Conservation (phyloP, 2,113 vertebrate species). For the Nannobrachium achirus region DNA sequence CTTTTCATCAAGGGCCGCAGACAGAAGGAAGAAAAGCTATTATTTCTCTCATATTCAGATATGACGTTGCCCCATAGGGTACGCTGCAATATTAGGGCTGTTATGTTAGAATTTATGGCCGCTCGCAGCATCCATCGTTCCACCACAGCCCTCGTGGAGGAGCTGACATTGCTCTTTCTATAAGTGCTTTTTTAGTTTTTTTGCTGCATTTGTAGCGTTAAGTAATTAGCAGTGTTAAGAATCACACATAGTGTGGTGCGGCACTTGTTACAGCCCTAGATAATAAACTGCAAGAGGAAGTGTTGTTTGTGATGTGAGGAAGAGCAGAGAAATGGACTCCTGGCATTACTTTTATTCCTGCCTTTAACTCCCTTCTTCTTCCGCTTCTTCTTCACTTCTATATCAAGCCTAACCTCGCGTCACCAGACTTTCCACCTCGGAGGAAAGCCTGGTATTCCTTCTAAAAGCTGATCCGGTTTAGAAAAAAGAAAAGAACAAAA, state of each 20-base stretch:
- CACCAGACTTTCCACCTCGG: too few species aligned
- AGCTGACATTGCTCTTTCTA: constrained; percentile 14
- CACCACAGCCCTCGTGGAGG: constrained; percentile 38
- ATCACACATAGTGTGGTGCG: background rate
- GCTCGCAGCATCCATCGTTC: constrained; percentile 23
- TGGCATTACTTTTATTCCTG: background rate
- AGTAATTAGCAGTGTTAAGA: constrained; percentile 1
- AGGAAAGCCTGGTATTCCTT: too few species aligned
- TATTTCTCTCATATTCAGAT: constrained; percentile 77
- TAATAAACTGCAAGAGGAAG: too few species aligned
- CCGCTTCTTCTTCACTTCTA: constrained; percentile 3
- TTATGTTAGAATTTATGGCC: constrained; percentile 66
- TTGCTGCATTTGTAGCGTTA: background rate
- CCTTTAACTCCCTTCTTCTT: background rate
- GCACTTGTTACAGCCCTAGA: background rate
- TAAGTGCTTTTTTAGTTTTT: background rate
- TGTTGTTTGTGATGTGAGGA: background rate
- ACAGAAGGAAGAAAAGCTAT: constrained; percentile 76
- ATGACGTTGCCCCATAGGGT: constrained; percentile 57
- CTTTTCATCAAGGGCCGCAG: constrained; percentile 78
- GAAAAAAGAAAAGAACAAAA: too few species aligned
- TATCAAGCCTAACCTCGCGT: background rate
- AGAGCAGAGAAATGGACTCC: background rate
- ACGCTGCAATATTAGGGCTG: constrained; percentile 65
- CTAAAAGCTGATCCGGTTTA: too few species aligned